Base-by-base conservation (phyloP, 2,888 invertebrate species). In the Drosophila mimetica region DNA sequence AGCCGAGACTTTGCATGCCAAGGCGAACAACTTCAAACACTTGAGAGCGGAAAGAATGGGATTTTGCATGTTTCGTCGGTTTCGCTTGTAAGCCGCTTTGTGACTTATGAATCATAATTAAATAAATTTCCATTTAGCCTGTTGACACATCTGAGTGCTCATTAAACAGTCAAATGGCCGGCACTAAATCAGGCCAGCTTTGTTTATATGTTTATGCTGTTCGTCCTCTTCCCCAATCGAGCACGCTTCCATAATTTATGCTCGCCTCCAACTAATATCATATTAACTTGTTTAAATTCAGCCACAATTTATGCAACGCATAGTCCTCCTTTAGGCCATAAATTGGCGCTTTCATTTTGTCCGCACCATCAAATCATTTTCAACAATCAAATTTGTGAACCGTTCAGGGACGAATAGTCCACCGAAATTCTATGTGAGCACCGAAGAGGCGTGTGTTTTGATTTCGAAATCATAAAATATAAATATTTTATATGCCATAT, bases 111-210 rank as follows among this genome's bases (percentile, higher is more conserved):
- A 63, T 76, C 71, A 76, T 86, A 82, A 82, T 82, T 82, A 82
- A 86, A 82, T 80, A 78, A 80, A 80, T 82, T 82, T 74, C 71
- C 75, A 82, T 80, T 80, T 76, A 76, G 86, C 75, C 72, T 80
- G 80, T 86, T 82, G 86, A 82, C 82, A 82, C 86, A 76, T 83
- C 76, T 83, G 86, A 83, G 80, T 83, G 86, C 86, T 80, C 86
- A 86, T 86, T 83, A 86, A 82, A 86, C 80, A 79, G 80, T 76
- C 65, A 83, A 82, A 86, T 79, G 69, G 25, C 67, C 67, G 57
- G 47, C 52, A 58, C 76, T 85, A 85, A 82, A 82, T 82, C 85
- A 82, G 77, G 51, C 36, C 57, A 61, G 75, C 63, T 76, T 83
- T 82, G 78, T 78, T 70, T 59, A 53, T 50, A 53, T 53, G 61